Percentiles rank a stretch among this genome's conserved stretches.
Evolutionary conservation across 2,113 vertebrate genomes (phyloP).

Genomic region (Gavia stellata): DNA sequence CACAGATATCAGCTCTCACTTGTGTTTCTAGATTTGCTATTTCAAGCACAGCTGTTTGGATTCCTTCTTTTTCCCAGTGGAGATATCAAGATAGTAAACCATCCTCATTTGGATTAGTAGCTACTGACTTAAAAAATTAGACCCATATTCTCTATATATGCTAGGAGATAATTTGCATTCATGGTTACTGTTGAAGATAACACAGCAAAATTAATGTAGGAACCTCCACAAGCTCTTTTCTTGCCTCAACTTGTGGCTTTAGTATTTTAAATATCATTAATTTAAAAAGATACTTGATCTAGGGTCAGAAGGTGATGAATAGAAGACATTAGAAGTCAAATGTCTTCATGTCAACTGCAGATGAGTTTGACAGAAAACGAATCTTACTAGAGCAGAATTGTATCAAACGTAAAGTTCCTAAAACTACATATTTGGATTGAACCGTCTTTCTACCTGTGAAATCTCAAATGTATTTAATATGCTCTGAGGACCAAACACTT

Average conservation of each 20-base stretch:
- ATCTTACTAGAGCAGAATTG: neutral
- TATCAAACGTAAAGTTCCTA: neutral
- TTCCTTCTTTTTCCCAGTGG: neutral
- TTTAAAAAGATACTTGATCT: neutral
- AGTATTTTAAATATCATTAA: neutral
- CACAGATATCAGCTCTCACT: neutral
- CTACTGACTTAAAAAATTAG: neutral
- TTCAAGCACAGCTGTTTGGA: neutral
- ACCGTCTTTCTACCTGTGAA: neutral
- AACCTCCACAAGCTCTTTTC: neutral
- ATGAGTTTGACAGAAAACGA: neutral
- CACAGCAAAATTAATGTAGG: neutral
- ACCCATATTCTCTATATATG: neutral
- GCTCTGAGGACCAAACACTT: neutral
- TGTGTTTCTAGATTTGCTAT: neutral
- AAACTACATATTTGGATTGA: neutral
- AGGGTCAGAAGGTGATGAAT: neutral
- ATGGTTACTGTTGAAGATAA: neutral
- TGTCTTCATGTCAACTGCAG: neutral
- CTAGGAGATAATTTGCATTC: neutral
- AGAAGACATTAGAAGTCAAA: neutral
- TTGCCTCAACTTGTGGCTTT: neutral
- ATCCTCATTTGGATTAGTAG: neutral
- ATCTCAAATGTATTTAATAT: neutral
- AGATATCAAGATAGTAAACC: neutral